Conservation (phyloP, 2,888 invertebrate genomes). For the Papilio gigon region DNA sequence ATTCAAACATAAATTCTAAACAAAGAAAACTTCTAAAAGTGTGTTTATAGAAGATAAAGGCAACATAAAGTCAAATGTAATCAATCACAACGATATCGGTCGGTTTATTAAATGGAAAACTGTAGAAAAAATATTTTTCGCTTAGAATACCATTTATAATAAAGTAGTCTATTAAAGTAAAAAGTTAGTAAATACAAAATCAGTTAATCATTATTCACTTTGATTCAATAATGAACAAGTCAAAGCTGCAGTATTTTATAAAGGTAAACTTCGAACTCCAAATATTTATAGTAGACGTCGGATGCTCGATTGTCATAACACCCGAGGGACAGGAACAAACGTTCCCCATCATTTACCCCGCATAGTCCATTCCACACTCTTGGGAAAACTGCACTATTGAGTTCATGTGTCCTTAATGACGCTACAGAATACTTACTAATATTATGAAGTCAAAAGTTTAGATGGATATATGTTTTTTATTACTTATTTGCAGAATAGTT, state of each 20-base stretch:
- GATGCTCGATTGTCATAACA: constrained; percentile 9
- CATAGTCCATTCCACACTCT: constrained; percentile 1
- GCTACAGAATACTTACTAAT: background rate
- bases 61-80: background rate
- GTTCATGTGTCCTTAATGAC: background rate
- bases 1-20: too few relatives aligned
- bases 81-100: background rate
- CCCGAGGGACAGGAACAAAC: constrained; percentile 3
- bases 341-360: background rate
- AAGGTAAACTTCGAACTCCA: background rate
- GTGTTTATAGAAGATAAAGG: too few relatives aligned
- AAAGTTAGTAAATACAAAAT: too few relatives aligned
- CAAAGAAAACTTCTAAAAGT: too few relatives aligned
- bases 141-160: too few relatives aligned
- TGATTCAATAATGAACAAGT: background rate
- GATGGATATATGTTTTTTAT: too few relatives aligned
- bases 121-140: background rate
- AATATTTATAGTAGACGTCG: background rate
- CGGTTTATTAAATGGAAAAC: background rate
- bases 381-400: background rate
- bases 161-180: too few relatives aligned
- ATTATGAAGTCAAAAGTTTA: too few relatives aligned
- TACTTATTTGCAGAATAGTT: too few relatives aligned
- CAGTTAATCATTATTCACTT: too few relatives aligned
- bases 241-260: constrained; percentile 1